A percentile compares a stretch with the other conserved stretches of the same genome.
These are phyloP conservation scores for Zingel zingel DNA, from an alignment of 2,113 vertebrate genomes.

Conservation along the genomic window DNA sequence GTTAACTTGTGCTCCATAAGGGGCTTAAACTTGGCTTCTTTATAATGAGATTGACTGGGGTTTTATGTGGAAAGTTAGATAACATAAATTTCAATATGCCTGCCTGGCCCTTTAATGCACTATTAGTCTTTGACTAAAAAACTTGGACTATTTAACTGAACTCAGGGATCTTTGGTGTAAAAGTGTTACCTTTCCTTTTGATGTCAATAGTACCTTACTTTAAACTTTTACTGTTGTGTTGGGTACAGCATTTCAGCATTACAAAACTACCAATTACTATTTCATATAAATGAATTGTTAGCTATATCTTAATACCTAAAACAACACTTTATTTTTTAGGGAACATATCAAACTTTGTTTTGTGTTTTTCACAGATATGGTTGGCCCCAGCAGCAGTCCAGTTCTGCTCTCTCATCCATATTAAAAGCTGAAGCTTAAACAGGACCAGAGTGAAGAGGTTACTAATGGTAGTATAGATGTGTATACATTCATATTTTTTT, in stretches of 20 bases:
- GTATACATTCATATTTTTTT: background rate
- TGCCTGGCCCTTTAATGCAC: slow-evolving; percentile 60
- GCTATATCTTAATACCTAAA: background rate
- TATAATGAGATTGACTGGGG: slow-evolving; percentile 82
- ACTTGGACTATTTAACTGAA: slow-evolving; percentile 58
- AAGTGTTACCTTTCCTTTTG: slow-evolving; percentile 25
- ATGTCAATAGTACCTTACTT: background rate
- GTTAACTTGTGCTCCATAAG: slow-evolving; percentile 65
- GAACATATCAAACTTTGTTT: background rate
- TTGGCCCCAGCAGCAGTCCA: slow-evolving; percentile 77
- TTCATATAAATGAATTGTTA: background rate
- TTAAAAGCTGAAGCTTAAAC: slow-evolving; percentile 16
- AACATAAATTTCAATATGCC: slow-evolving; percentile 77
- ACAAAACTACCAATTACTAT: background rate
- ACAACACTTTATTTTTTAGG: background rate
- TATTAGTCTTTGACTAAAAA: slow-evolving; percentile 61
- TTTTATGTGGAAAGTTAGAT: slow-evolving; percentile 85
- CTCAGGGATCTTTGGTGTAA: slow-evolving; percentile 47
- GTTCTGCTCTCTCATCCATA: slow-evolving; percentile 71
- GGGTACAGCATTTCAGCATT: background rate
- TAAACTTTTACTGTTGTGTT: background rate
- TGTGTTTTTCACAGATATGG: slow-evolving; percentile 75
- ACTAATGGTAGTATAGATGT: background rate
- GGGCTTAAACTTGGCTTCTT: slow-evolving; percentile 76
- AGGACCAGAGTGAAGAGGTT: background rate